phyloP scores from a whole-genome alignment of 2,113 vertebrate genomes.

The Origma solitaria region DNA sequence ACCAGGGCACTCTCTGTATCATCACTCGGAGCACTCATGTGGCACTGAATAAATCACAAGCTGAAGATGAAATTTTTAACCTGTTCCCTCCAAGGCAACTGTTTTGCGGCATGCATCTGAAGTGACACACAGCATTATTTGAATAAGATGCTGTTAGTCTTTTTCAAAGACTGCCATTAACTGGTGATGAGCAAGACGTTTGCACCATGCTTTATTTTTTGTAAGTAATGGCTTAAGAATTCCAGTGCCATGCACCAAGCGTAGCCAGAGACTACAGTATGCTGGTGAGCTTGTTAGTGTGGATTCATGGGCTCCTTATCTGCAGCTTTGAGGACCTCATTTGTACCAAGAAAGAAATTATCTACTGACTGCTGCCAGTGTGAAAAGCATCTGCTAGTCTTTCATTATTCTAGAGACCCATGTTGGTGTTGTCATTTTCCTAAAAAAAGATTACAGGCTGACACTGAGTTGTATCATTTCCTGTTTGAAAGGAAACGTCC shows the following conservation, averaged over 20 bases:
- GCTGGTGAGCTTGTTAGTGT: accelerated
- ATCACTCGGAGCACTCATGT: background rate
- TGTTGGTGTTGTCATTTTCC: background rate
- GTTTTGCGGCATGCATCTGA: background rate
- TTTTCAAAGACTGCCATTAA: background rate
- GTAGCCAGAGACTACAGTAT: background rate
- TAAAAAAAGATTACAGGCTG: background rate
- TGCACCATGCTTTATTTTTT: background rate
- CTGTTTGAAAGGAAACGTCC: conserved; percentile 17
- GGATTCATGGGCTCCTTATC: background rate
- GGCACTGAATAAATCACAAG: background rate
- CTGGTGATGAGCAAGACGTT: background rate
- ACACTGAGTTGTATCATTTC: conserved; percentile 6
- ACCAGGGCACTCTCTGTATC: background rate
- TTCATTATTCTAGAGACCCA: background rate
- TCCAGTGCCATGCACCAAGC: background rate
- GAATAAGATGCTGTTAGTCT: background rate
- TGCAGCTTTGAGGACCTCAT: background rate
- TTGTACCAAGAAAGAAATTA: background rate
- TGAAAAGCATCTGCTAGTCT: background rate
- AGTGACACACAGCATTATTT: background rate
- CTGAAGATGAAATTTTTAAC: background rate
- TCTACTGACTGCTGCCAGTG: background rate
- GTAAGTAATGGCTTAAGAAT: background rate
- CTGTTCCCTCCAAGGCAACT: background rate